Conservation (phyloP, 2,888 invertebrate species). For the Chaitophorus viminalis region DNA sequence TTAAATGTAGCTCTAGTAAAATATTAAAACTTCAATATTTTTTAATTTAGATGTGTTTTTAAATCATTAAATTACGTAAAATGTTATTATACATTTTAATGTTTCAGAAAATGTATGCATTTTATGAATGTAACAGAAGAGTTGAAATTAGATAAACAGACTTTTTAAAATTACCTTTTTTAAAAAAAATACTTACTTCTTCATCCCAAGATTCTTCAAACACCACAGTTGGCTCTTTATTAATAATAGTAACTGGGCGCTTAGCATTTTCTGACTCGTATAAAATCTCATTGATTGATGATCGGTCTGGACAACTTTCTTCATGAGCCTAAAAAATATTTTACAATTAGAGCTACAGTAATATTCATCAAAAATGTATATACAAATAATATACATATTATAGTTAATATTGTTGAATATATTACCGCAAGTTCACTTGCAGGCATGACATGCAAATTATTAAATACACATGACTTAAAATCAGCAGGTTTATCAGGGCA, state of each 20-base stretch:
- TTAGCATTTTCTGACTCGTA: background rate
- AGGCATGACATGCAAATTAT: background rate
- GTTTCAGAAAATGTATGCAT: too few species aligned
- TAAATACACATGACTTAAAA: background rate
- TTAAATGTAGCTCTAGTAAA: background rate
- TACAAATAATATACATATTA: too few species aligned
- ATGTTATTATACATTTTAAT: too few species aligned
- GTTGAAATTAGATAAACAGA: background rate
- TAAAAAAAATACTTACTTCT: background rate
- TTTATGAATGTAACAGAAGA: background rate
- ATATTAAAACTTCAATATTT: background rate
- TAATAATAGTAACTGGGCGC: background rate
- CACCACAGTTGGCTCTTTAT: background rate
- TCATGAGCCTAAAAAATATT: conserved; percentile 9
- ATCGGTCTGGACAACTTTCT: background rate
- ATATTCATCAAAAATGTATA: background rate
- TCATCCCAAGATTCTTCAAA: conserved; percentile 2
- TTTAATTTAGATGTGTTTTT: background rate
- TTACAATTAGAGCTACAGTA: background rate
- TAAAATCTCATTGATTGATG: background rate
- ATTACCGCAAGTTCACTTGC: background rate
- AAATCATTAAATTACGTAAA: background rate
- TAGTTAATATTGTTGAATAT: background rate
- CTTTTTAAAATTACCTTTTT: too few species aligned
- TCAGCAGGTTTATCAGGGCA: background rate